phyloP scores from a whole-genome alignment of 2,888 invertebrate species.

The Metalampra italica region DNA sequence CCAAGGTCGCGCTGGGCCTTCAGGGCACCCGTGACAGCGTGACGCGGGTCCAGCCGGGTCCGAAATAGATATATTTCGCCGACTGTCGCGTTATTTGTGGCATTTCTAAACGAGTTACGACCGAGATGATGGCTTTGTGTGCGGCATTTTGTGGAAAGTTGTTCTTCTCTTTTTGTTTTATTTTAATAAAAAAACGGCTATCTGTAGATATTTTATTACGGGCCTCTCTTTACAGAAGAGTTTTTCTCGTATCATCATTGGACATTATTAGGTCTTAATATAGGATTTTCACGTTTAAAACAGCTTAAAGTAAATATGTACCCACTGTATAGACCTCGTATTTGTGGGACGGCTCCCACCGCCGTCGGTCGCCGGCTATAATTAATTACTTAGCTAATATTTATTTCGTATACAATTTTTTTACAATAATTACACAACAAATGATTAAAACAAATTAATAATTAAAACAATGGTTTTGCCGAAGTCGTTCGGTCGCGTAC shows the following conservation, averaged over 20 bases:
- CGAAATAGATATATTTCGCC: conserved; percentile 70
- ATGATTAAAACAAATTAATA: too few relatives aligned
- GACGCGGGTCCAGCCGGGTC: conserved; percentile 70
- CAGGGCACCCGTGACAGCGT: conserved; percentile 57
- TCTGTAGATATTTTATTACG: background rate
- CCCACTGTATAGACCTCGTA: too few relatives aligned
- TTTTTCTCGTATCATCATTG: background rate
- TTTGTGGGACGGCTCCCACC: too few relatives aligned
- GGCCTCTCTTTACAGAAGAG: background rate
- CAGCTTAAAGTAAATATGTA: too few relatives aligned
- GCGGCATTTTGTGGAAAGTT: conserved; percentile 7
- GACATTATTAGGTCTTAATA: too few relatives aligned
- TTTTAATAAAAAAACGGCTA: background rate
- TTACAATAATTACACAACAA: too few relatives aligned
- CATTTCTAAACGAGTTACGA: conserved; percentile 42
- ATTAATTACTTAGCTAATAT: too few relatives aligned
- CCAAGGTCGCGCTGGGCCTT: conserved; percentile 22
- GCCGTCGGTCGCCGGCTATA: too few relatives aligned
- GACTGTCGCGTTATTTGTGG: conserved; percentile 53
- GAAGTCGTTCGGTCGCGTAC: too few relatives aligned
- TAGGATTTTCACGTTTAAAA: too few relatives aligned
- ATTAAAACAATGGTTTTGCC: too few relatives aligned
- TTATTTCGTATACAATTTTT: too few relatives aligned
- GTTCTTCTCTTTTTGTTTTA: background rate
- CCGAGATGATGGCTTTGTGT: conserved; percentile 13